phyloP scores from a whole-genome alignment of 2,113 vertebrate species.

The Heptranchias perlo region DNA sequence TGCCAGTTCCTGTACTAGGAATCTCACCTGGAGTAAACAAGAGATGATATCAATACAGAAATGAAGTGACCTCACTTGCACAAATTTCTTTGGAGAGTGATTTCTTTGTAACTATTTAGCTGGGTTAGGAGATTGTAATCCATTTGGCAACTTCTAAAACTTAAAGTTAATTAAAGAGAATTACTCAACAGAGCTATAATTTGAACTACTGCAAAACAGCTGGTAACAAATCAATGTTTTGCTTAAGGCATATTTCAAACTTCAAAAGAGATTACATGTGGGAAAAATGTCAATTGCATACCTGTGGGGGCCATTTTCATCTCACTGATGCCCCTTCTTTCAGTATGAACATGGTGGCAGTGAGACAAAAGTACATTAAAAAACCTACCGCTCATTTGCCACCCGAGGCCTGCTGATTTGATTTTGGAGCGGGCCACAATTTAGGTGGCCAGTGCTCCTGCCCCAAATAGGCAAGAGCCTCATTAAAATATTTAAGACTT shows the following conservation, averaged over 20 bases:
- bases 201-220: background rate
- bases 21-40: conserved; percentile 53
- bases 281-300: background rate
- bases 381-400: too few relatives aligned
- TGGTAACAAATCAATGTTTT: background rate
- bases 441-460: too few relatives aligned
- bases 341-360: background rate
- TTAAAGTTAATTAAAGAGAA: background rate
- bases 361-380: too few relatives aligned
- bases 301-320: background rate
- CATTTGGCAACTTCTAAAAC: background rate
- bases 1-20: conserved; percentile 55
- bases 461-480: too few relatives aligned
- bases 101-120: background rate
- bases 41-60: background rate
- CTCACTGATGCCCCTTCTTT: background rate
- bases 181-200: background rate
- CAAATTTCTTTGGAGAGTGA: background rate
- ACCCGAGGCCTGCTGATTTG: too few relatives aligned
- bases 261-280: background rate
- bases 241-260: background rate
- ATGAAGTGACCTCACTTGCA: background rate
- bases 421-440: too few relatives aligned
- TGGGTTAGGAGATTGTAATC: background rate
- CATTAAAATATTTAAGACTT: too few relatives aligned